Evolutionary conservation across 30 jellyfish, hydroid and myxozoan genomes (phyloP).

Genomic region (Catostylus mosaicus): DNA sequence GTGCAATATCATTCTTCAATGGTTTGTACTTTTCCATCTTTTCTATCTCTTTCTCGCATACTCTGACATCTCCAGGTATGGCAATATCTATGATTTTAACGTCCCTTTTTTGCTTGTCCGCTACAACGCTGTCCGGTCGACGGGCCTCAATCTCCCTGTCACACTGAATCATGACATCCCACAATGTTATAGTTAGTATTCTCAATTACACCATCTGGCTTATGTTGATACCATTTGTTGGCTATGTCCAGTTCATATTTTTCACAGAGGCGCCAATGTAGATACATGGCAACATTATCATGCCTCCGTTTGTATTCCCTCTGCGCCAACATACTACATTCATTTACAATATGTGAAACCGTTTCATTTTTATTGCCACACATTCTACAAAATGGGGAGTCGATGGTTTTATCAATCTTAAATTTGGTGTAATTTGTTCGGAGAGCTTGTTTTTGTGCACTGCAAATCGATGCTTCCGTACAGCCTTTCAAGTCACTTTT

Average conservation of each 20-base stretch:
- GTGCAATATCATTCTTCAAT: background rate
- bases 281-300: background rate
- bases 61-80: slow-evolving; percentile 17
- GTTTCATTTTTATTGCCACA: slow-evolving; percentile 1
- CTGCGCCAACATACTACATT: slow-evolving; percentile 12
- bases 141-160: slow-evolving; percentile 4
- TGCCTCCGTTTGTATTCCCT: slow-evolving; percentile 11
- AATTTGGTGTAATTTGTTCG: background rate
- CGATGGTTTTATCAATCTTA: background rate
- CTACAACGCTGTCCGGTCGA: slow-evolving; percentile 9
- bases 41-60: background rate
- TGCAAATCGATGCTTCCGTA: slow-evolving; percentile 22
- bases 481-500: slow-evolving; percentile 1
- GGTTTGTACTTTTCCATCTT: background rate
- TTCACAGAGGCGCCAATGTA: slow-evolving; percentile 17
- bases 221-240: slow-evolving; percentile 13
- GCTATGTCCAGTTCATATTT: background rate
- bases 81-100: slow-evolving; percentile 12
- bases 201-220: slow-evolving; percentile 26
- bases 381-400: background rate
- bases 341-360: background rate
- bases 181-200: background rate
- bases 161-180: slow-evolving; percentile 7
- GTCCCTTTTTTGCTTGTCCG: slow-evolving; percentile 11
- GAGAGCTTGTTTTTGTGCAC: slow-evolving; percentile 19